Percentiles rank a stretch among this genome's conserved stretches.
These are phyloP conservation scores for Horisme vitalbata DNA, from an alignment of 2,888 invertebrate genomes.

Conservation along the genomic window DNA sequence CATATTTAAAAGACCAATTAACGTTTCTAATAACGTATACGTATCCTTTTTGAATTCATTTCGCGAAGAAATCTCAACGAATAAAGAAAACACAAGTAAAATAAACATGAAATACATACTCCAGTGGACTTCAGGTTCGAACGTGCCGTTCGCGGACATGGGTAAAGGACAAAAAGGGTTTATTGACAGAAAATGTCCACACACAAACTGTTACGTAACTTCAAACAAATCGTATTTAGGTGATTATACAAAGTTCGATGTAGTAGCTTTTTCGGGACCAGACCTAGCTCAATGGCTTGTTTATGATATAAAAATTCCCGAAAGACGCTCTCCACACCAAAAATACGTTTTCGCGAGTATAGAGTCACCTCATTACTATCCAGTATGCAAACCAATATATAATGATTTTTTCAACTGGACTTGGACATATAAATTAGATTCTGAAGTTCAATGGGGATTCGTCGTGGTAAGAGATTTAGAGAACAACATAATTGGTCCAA, in stretches of 20 bases:
- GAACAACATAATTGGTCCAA: slow-evolving; percentile 55
- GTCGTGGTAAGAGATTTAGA: slow-evolving; percentile 53
- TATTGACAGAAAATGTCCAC: slow-evolving; percentile 47
- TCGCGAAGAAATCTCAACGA: neutral
- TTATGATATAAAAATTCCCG: slow-evolving; percentile 33
- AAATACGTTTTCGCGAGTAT: slow-evolving; percentile 58
- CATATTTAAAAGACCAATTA: no score
- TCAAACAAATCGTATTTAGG: slow-evolving; percentile 30
- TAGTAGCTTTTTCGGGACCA: slow-evolving; percentile 36
- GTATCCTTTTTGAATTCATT: no score
- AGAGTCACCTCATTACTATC: slow-evolving; percentile 57
- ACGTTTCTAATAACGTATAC: no score
- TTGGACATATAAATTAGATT: slow-evolving; percentile 58
- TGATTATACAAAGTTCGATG: slow-evolving; percentile 38
- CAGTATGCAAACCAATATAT: slow-evolving; percentile 40
- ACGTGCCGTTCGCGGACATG: slow-evolving; percentile 55
- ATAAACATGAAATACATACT: slow-evolving; percentile 52
- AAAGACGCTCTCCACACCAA: slow-evolving; percentile 44
- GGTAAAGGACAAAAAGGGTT: slow-evolving; percentile 51
- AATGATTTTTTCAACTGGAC: slow-evolving; percentile 65
- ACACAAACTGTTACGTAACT: slow-evolving; percentile 55
- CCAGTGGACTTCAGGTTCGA: slow-evolving; percentile 51
- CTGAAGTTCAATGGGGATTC: slow-evolving; percentile 56
- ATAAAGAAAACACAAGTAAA: neutral
- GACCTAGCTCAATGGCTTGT: slow-evolving; percentile 10